Conservation (phyloP, 1,140 invertebrate genomes). For the Lordiphosa mommai region DNA sequence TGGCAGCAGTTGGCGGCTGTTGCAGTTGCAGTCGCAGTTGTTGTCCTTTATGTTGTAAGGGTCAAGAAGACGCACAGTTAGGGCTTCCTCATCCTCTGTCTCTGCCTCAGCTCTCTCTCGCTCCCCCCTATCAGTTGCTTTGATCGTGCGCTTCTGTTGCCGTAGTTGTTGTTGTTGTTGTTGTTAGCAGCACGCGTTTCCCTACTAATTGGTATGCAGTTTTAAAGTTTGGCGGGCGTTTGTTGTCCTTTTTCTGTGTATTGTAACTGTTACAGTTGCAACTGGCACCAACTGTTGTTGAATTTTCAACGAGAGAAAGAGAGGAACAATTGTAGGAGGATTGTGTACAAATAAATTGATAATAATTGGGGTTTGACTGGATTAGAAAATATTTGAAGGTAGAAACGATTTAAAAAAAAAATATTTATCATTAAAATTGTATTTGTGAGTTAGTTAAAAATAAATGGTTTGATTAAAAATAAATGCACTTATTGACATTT, state of each 20-base stretch:
- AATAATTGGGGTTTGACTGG: too few relatives aligned
- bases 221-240: constrained; percentile 60
- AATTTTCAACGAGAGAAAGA: neutral
- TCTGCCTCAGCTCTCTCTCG: constrained; percentile 1
- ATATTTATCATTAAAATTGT: too few relatives aligned
- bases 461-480: too few relatives aligned
- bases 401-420: too few relatives aligned
- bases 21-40: constrained; percentile 39
- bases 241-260: constrained; percentile 43
- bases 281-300: constrained; percentile 46
- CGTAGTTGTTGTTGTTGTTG: constrained; percentile 41
- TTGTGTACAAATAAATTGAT: neutral
- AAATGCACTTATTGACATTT: too few relatives aligned
- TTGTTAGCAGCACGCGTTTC: constrained; percentile 72
- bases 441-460: too few relatives aligned
- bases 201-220: constrained; percentile 76
- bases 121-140: constrained; percentile 43
- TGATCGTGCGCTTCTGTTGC: constrained; percentile 47
- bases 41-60: constrained; percentile 67
- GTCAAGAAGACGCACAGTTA: constrained; percentile 74
- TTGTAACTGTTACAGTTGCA: constrained; percentile 60
- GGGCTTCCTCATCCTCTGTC: constrained; percentile 23
- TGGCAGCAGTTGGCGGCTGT: constrained; percentile 71
- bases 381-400: too few relatives aligned
- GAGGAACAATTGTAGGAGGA: neutral